A percentile compares a stretch with the other conserved stretches of the same genome.
Evolutionary conservation across 2,797 vertebrate species (phyloP).

Genomic region (Vespertilio murinus): DNA sequence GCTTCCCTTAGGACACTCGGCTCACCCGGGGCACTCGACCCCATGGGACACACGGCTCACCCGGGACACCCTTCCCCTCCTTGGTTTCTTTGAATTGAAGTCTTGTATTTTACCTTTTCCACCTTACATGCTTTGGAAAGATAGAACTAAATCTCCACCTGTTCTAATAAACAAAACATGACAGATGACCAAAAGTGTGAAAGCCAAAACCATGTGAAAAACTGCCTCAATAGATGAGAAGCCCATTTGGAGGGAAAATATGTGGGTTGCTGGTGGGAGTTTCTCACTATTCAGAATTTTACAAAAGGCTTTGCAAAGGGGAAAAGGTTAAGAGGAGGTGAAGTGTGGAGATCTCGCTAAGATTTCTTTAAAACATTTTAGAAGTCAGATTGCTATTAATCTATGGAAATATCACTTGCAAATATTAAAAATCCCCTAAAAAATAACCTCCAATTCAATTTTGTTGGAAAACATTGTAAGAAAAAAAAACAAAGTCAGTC

Average conservation of each 20-base stretch:
- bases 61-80: too few species aligned
- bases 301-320: slow-evolving; percentile 62
- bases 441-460: slow-evolving; percentile 58
- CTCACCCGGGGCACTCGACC: too few species aligned
- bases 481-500: neutral
- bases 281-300: slow-evolving; percentile 74
- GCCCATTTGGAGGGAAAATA: slow-evolving; percentile 50
- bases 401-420: slow-evolving; percentile 72
- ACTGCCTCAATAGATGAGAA: slow-evolving; percentile 57
- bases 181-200: slow-evolving; percentile 56
- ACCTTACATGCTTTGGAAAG: slow-evolving; percentile 47
- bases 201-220: slow-evolving; percentile 67
- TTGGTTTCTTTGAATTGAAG: neutral
- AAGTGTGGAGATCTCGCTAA: slow-evolving; percentile 58
- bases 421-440: slow-evolving; percentile 71
- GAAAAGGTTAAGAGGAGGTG: slow-evolving; percentile 80
- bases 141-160: slow-evolving; percentile 48
- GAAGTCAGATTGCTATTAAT: slow-evolving; percentile 67
- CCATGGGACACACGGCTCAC: too few species aligned
- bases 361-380: slow-evolving; percentile 49
- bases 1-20: too few species aligned
- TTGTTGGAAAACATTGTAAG: slow-evolving; percentile 27
- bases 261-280: slow-evolving; percentile 67
- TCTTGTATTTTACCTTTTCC: slow-evolving; percentile 15
- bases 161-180: slow-evolving; percentile 59